These are phyloP conservation scores for Lampropteryx suffumata DNA, from an alignment of 2,888 invertebrate species.

Conservation along the genomic window DNA sequence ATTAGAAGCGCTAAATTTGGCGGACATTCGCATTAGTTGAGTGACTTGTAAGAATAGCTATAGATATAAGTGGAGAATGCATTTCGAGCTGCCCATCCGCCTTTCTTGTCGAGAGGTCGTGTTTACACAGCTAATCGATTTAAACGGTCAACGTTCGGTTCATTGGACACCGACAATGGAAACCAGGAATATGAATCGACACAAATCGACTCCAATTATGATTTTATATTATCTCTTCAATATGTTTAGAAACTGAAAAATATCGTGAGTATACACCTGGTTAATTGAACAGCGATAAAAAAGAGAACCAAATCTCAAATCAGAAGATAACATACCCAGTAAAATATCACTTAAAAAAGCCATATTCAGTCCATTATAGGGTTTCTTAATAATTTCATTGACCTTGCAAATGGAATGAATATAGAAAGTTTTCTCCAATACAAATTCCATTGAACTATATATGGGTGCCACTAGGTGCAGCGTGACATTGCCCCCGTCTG, in stretches of 20 bases:
- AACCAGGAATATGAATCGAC: constrained; percentile 22
- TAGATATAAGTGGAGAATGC: neutral
- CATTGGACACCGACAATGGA: constrained; percentile 30
- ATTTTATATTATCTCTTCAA: no score
- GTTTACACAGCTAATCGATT: constrained; percentile 38
- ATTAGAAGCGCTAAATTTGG: no score
- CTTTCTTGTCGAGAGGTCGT: constrained; percentile 20
- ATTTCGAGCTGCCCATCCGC: constrained; percentile 6
- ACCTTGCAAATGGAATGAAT: constrained; percentile 12
- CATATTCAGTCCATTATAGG: neutral
- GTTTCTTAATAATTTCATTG: constrained; percentile 1
- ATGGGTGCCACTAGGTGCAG: constrained; percentile 28
- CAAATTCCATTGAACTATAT: constrained; percentile 23
- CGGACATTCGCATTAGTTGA: no score
- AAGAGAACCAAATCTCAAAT: no score
- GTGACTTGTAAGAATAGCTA: no score
- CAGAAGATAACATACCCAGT: neutral
- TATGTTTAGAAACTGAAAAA: no score
- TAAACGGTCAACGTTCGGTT: constrained; percentile 34
- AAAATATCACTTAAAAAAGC: neutral
- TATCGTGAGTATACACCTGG: no score
- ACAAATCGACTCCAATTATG: neutral
- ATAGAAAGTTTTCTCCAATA: constrained; percentile 24
- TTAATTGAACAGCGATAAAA: no score
- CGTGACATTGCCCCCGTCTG: constrained; percentile 34